A percentile compares a stretch with the other conserved stretches of the same genome.
phyloP scores from a whole-genome alignment of 2,797 vertebrate genomes.

The Gila robusta region DNA sequence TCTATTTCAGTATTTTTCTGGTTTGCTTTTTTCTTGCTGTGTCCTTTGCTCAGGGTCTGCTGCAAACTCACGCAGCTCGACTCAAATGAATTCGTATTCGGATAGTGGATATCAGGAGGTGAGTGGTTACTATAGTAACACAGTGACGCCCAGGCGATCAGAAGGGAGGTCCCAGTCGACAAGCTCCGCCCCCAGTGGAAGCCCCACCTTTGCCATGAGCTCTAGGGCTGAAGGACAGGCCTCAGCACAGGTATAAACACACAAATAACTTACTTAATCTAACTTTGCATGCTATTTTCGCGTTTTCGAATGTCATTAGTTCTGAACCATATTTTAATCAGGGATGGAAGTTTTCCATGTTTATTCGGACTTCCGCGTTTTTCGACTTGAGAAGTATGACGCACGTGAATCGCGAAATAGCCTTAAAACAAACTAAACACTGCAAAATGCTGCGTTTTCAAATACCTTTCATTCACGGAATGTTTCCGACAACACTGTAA shows the following conservation, averaged over 20 bases:
- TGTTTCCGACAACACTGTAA: background rate
- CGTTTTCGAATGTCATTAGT: background rate
- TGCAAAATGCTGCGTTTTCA: background rate
- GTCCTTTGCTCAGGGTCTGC: slow-evolving; percentile 83
- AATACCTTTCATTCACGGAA: background rate
- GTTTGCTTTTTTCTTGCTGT: background rate
- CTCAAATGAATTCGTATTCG: slow-evolving; percentile 96
- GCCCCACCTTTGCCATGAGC: slow-evolving; percentile 80
- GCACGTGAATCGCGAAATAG: background rate
- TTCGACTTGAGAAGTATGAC: background rate
- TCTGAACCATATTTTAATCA: background rate
- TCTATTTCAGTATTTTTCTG: background rate
- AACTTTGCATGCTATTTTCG: background rate
- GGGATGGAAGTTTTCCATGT: background rate
- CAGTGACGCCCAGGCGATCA: slow-evolving; percentile 87
- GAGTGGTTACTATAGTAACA: slow-evolving; percentile 90
- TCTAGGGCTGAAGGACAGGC: slow-evolving; percentile 86
- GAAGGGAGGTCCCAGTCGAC: slow-evolving; percentile 88
- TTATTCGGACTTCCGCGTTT: background rate
- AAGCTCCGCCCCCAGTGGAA: slow-evolving; percentile 82
- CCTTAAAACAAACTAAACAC: slow-evolving; percentile 2
- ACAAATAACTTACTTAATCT: slow-evolving; percentile 9
- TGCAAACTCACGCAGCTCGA: slow-evolving; percentile 92
- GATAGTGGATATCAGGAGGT: slow-evolving; percentile 99
- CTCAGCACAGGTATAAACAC: slow-evolving; percentile 80